phyloP scores from a whole-genome alignment of 2,888 invertebrate species.

The Nomada fabriciana region DNA sequence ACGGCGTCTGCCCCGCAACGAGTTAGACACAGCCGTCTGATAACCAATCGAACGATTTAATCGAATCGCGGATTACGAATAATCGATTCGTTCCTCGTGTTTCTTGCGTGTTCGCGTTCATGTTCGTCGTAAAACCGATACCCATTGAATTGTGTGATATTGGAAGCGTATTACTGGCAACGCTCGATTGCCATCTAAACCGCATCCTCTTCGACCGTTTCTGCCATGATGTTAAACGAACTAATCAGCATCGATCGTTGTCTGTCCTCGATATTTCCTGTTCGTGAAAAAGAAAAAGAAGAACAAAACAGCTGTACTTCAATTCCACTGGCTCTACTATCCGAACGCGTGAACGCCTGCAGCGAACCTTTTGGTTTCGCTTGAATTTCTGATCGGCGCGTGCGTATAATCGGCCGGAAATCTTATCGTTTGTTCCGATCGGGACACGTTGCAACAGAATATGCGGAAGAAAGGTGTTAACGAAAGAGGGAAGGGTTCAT shows the following conservation, averaged over 20 bases:
- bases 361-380: slow-evolving; percentile 45
- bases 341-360: background rate
- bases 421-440: slow-evolving; percentile 75
- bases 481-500: slow-evolving; percentile 3
- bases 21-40: background rate
- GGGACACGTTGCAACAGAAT: background rate
- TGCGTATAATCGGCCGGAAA: slow-evolving; percentile 69
- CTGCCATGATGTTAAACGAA: background rate
- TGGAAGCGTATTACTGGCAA: slow-evolving; percentile 15
- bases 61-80: slow-evolving; percentile 19
- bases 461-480: slow-evolving; percentile 24
- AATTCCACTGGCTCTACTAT: background rate
- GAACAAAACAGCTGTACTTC: background rate
- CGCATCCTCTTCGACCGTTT: background rate
- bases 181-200: slow-evolving; percentile 3
- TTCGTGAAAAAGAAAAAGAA: background rate
- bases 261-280: slow-evolving; percentile 28
- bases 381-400: slow-evolving; percentile 63
- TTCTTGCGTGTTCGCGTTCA: slow-evolving; percentile 16
- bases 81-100: slow-evolving; percentile 42
- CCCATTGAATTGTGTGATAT: slow-evolving; percentile 14
- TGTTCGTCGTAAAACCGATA: slow-evolving; percentile 29
- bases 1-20: slow-evolving; percentile 4
- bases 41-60: slow-evolving; percentile 24
- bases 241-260: slow-evolving; percentile 8